Evolutionary conservation across 2,113 vertebrate species (phyloP).

Genomic region (Platysteira castanea): DNA sequence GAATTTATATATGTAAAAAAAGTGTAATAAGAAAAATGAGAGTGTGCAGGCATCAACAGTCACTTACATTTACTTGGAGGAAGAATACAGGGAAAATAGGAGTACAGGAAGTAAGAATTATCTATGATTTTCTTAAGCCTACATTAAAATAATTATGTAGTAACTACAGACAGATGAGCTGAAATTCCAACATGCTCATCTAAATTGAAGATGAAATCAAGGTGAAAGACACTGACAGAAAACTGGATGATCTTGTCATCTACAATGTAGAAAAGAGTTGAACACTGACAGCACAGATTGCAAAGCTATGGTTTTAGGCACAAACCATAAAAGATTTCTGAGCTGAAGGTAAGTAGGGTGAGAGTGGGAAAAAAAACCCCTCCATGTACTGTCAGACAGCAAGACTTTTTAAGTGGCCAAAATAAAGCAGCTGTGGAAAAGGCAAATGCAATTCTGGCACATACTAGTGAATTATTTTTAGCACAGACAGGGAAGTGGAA

Average conservation of each 20-base stretch:
- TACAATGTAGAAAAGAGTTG: not conserved
- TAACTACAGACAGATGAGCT: not conserved
- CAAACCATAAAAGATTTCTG: not conserved
- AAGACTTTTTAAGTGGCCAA: not conserved
- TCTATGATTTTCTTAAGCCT: not conserved
- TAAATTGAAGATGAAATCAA: not conserved
- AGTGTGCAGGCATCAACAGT: not conserved
- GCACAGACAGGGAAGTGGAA: not conserved
- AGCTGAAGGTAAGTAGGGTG: not conserved
- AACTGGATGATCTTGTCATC: not conserved
- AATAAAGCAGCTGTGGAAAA: not conserved
- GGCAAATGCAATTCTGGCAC: not conserved
- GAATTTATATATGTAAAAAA: not conserved
- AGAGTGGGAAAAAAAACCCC: rapidly evolving
- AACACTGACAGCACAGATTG: not conserved
- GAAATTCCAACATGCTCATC: not conserved
- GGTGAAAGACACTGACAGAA: not conserved
- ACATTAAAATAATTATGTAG: not conserved
- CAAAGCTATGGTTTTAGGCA: not conserved
- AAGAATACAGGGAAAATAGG: not conserved
- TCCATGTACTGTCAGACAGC: not conserved
- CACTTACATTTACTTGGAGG: not conserved
- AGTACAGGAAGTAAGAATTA: not conserved
- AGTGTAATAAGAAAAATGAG: not conserved
- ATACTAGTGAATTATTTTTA: not conserved